Evolutionary conservation across 2,113 vertebrate species (phyloP), one percentile per base, ranked within the genome.

Genomic region (Oceanodroma tethys): DNA sequence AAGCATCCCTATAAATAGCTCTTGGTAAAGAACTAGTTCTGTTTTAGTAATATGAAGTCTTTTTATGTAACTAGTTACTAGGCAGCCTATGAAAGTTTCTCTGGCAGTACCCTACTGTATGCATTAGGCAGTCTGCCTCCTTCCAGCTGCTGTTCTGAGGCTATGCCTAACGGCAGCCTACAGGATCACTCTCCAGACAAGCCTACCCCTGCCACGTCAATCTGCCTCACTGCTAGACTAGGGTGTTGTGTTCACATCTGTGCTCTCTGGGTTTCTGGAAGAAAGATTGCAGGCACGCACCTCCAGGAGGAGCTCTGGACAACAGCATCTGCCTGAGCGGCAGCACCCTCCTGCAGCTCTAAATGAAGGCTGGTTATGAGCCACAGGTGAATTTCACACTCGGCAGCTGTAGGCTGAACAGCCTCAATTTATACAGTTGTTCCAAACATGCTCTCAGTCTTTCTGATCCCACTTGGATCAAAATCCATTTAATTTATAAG

Each of bases 41-140:
- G 58, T 17, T 90, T 91, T 48, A 72, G 74, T 47, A 53, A 68
- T 29, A 73, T 6, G 26, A 81, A 93, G 19, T 52, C 48, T 93
- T 94, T 94, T 94, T 80, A 27, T 85, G 38, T 42, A 86, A 48
- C 67, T 68, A 76, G 84, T 87, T 88, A 88, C 92, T n/a, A 96
- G 78, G 87, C 93, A 96, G 95, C 62, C 89, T 65, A 16, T 50
- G 85, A 83, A 79, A 62, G 60, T 59, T 84, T 90, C 58, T 50
- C 53, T 73, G 78, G 62, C 81, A 91, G 66, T 10, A 67, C 12
- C 40, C 21, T 17, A 3, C 52, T n/a, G 40, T 5, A 48, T 18
- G 62, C 45, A 40, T 29, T 13, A 79, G 60, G 74, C 71, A 94
- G 71, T 7, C 48, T 70, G 63, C 58, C 63, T 93, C 67, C 52